Evolutionary conservation across 2,113 vertebrate species (phyloP).

Genomic region (Rhineura floridana): DNA sequence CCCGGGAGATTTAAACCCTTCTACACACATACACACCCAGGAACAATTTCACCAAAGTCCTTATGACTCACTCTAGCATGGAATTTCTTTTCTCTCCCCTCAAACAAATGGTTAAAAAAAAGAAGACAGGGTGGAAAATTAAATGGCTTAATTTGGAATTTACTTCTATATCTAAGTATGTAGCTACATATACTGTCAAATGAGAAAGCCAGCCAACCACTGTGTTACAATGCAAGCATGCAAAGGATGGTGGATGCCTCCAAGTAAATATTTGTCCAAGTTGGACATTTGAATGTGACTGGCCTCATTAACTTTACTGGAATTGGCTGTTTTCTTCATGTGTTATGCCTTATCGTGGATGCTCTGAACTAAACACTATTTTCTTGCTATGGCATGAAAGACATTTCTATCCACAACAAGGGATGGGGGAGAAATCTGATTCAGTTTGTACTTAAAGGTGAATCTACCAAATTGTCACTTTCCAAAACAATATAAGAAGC

Average conservation of each 20-base stretch:
- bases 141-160: too few relatives aligned
- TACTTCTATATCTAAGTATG: background rate
- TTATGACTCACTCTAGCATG: too few relatives aligned
- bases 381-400: background rate
- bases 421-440: background rate
- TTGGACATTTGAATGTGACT: background rate
- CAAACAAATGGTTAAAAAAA: too few relatives aligned
- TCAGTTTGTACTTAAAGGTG: background rate
- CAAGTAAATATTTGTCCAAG: background rate
- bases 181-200: background rate
- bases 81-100: too few relatives aligned
- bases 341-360: background rate
- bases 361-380: background rate
- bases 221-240: background rate
- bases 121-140: too few relatives aligned
- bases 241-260: background rate
- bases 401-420: background rate
- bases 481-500: too few relatives aligned
- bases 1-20: too few relatives aligned
- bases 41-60: too few relatives aligned
- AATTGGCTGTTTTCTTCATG: background rate
- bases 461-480: background rate
- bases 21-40: too few relatives aligned
- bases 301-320: background rate
- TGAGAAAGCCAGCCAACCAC: background rate